Percentiles rank a stretch among this genome's conserved stretches.
These are phyloP conservation scores for Paramisgurnus dabryanus DNA, from an alignment of 2,113 vertebrate species.

Conservation along the genomic window DNA sequence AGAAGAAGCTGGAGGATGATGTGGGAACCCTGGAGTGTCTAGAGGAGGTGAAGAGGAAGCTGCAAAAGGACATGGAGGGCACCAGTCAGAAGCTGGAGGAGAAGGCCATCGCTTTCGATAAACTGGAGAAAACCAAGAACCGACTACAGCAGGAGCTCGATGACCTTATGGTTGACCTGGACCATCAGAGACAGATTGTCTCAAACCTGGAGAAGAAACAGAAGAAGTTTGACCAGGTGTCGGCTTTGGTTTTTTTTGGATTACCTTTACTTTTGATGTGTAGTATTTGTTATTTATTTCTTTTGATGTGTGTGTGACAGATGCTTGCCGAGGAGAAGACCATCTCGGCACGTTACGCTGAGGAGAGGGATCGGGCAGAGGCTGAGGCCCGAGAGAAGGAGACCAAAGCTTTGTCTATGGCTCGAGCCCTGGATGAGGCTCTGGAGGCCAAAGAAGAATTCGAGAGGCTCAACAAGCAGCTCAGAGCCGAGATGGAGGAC, in stretches of 20 bases:
- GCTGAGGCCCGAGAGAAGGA: slow-evolving; percentile 96
- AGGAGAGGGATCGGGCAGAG: slow-evolving; percentile 92
- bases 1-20: slow-evolving; percentile 95
- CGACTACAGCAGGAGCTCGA: slow-evolving; percentile 96
- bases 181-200: slow-evolving; percentile 94
- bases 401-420: slow-evolving; percentile 91
- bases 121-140: slow-evolving; percentile 97
- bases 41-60: slow-evolving; percentile 91
- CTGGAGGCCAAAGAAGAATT: slow-evolving; percentile 93
- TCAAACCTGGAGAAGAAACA: slow-evolving; percentile 98
- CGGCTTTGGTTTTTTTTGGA: not conserved
- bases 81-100: slow-evolving; percentile 89
- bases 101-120: slow-evolving; percentile 89
- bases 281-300: not conserved
- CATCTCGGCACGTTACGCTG: slow-evolving; percentile 88
- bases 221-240: slow-evolving; percentile 98
- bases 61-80: slow-evolving; percentile 90
- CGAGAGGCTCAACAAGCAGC: slow-evolving; percentile 94
- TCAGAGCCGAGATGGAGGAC: slow-evolving; percentile 95
- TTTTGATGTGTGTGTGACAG: slow-evolving; percentile 64
- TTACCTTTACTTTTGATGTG: not conserved
- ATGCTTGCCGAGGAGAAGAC: slow-evolving; percentile 95
- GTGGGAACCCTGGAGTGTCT: slow-evolving; percentile 86
- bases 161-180: slow-evolving; percentile 91
- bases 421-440: slow-evolving; percentile 90